Percentiles rank a stretch among this genome's conserved stretches.
Evolutionary conservation across 2,888 invertebrate genomes (phyloP).

Genomic region (Diarsia rubi): DNA sequence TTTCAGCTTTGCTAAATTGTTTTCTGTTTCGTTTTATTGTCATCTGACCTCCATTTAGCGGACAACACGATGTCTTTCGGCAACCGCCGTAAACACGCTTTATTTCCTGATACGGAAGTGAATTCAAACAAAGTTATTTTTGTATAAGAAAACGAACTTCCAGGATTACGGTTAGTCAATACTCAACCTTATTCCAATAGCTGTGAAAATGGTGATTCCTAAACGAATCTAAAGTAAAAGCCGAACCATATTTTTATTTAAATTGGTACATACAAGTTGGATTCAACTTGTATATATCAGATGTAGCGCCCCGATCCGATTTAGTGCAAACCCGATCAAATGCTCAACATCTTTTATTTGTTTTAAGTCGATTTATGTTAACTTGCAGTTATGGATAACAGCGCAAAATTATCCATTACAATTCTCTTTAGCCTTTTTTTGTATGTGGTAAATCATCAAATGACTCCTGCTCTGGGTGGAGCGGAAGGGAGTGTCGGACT

Average conservation of each 20-base stretch:
- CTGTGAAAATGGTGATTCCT: neutral
- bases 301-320: constrained; percentile 3
- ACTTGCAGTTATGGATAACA: neutral
- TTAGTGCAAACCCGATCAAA: constrained; percentile 61
- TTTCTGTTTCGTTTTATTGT: constrained; percentile 69
- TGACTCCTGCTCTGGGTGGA: too few species aligned
- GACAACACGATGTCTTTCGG: constrained; percentile 64
- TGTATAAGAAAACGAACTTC: neutral
- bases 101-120: constrained; percentile 16
- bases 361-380: neutral
- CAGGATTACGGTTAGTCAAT: neutral
- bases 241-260: too few species aligned
- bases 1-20: constrained; percentile 66
- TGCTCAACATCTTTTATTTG: constrained; percentile 28
- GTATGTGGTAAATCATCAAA: too few species aligned
- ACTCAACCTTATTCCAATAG: neutral
- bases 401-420: too few species aligned
- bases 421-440: too few species aligned
- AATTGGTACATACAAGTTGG: too few species aligned
- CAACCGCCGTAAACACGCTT: constrained; percentile 23
- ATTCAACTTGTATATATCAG: neutral
- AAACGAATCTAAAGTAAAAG: neutral
- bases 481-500: too few species aligned
- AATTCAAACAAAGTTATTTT: neutral
- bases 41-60: constrained; percentile 67